Base-by-base conservation (phyloP, 2,888 invertebrate species). In the Esperia sulphurella region DNA sequence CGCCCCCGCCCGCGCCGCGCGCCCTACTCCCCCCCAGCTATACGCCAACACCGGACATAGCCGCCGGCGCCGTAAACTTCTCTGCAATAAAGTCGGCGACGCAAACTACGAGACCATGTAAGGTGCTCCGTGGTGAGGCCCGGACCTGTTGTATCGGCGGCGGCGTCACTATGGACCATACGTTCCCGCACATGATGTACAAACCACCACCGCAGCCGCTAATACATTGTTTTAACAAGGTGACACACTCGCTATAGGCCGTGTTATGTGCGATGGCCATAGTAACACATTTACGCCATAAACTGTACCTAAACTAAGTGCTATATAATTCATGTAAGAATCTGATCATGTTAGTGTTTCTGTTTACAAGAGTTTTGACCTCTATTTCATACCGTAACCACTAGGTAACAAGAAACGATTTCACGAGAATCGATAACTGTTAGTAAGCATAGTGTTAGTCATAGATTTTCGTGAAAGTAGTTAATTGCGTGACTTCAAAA, bases 1-100 rank as follows among this genome's bases (percentile, higher is more conserved):
- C 71, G 78, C 43, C 58, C 69, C 33, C 78, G 82, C 46, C 74
- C 79, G 33, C 57, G 70, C 73, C 48, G 68, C 61, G 42, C 68
- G 13, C 72, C 81, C 14, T 75, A 82, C 5, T 62, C 64, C 45
- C 72, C 76, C 35, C 67, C 58, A 67, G 33, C 35, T 3, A 6
- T 35, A 5, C n/a, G 33, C 3, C 33, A 33, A 9, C n/a, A 10
- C 6, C 35, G n/a, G n/a, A n/a, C 35, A n/a, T 35, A 35, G 35
- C 35, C 35, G n/a, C 10, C 31, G 8, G 1, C 31, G 21, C 21
- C 21, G 21, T 21, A 21, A 21, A 5, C 2, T 5, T 21, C 21
- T 5, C 2, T 21, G 21, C 21, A 21, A 21, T 21, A 9, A 31
- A 3, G 21, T 21, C 21, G 21, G 3, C 21, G 21, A 21, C 21